Conservation (phyloP, 2,888 invertebrate species). For the Agonopterix heracliana region DNA sequence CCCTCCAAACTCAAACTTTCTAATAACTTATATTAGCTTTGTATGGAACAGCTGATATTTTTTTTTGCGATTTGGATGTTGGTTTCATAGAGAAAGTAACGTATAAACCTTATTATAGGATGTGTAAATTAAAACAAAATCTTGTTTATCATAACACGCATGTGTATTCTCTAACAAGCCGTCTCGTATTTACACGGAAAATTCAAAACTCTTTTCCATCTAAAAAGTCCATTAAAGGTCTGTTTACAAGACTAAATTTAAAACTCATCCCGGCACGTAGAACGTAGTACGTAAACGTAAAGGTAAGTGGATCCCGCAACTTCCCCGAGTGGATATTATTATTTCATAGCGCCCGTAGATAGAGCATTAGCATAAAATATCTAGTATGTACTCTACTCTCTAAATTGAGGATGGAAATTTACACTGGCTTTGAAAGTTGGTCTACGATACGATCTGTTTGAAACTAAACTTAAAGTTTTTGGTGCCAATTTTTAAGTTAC, state of each 20-base stretch:
- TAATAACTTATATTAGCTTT: too few species aligned
- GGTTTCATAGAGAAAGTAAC: too few species aligned
- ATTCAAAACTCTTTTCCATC: slow-evolving; percentile 5
- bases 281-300: slow-evolving; percentile 14
- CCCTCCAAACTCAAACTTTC: too few species aligned
- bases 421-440: neutral
- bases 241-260: slow-evolving; percentile 27
- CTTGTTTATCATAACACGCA: neutral
- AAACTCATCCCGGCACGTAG: slow-evolving; percentile 24
- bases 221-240: slow-evolving; percentile 26
- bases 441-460: too few species aligned
- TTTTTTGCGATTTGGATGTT: too few species aligned
- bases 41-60: too few species aligned
- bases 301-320: slow-evolving; percentile 22
- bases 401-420: slow-evolving; percentile 30
- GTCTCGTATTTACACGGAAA: neutral
- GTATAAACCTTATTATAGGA: too few species aligned
- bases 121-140: too few species aligned
- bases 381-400: slow-evolving; percentile 23
- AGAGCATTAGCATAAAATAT: slow-evolving; percentile 55
- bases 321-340: slow-evolving; percentile 41
- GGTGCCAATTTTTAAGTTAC: too few species aligned
- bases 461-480: too few species aligned
- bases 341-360: slow-evolving; percentile 47
- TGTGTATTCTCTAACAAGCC: neutral